phyloP scores from a whole-genome alignment of 2,113 vertebrate species.

The Brachyistius frenatus region DNA sequence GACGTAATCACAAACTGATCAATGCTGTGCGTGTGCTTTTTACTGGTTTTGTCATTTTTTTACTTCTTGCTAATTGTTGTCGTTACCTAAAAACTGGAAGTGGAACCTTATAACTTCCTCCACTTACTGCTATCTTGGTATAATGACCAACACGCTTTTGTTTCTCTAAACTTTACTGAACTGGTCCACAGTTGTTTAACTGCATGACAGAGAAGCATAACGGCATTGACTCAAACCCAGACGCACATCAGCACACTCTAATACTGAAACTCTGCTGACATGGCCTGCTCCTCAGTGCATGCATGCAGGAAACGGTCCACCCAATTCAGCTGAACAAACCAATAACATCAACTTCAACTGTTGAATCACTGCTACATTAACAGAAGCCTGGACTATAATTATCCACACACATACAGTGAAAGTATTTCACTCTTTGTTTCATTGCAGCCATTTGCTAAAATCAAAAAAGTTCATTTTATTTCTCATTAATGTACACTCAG shows the following conservation, averaged over 20 bases:
- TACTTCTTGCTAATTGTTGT: neutral
- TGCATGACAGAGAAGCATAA: conserved; percentile 2
- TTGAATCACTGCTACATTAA: conserved; percentile 27
- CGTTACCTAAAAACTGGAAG: no score
- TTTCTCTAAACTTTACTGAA: neutral
- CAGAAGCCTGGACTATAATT: neutral
- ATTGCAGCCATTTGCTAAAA: no score
- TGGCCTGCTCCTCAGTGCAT: neutral
- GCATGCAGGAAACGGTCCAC: conserved; percentile 11
- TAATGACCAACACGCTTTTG: no score
- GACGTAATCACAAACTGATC: neutral
- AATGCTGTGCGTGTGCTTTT: neutral
- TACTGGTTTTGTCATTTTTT: neutral
- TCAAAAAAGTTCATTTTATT: no score
- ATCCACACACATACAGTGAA: neutral
- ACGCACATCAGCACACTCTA: neutral
- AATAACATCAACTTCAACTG: neutral
- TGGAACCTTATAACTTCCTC: neutral
- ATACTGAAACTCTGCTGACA: neutral
- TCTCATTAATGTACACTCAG: no score
- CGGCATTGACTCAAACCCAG: conserved; percentile 20
- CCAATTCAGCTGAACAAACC: neutral
- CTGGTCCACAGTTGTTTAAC: neutral
- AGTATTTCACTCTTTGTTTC: no score
- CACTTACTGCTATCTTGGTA: neutral